Percentiles rank a stretch among this genome's conserved stretches.
Evolutionary conservation across 2,797 vertebrate genomes (phyloP).

Genomic region (Todus mexicanus): DNA sequence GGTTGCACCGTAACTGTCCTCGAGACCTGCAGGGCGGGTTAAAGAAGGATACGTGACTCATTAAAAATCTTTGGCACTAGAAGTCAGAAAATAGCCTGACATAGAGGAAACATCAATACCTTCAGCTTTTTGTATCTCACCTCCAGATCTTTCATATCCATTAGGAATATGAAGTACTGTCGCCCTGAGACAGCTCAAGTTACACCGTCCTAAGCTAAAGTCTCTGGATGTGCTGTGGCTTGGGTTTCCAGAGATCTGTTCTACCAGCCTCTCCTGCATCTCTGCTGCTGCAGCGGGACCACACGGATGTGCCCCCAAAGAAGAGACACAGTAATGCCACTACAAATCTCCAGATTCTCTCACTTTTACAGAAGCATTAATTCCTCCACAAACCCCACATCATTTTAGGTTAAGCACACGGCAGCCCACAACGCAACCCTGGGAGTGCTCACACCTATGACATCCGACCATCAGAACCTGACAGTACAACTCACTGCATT

Average conservation of each 20-base stretch:
- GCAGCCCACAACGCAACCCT: background rate
- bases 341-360: background rate
- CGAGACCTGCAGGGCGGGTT: constrained; percentile 65
- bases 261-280: background rate
- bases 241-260: background rate
- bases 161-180: background rate
- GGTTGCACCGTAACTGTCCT: constrained; percentile 82
- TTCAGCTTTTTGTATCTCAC: background rate
- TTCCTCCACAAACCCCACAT: background rate
- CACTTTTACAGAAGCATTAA: background rate
- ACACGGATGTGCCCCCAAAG: background rate
- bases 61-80: background rate
- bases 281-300: background rate
- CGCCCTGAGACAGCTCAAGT: background rate
- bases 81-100: background rate
- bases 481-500: background rate
- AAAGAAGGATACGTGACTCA: background rate
- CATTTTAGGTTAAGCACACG: background rate
- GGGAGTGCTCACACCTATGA: background rate
- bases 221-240: background rate
- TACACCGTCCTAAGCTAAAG: background rate
- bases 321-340: too few species aligned
- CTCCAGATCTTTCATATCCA: background rate
- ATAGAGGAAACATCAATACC: background rate
- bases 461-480: background rate